Conservation (phyloP, 2,888 invertebrate species). For the Aphidius colemani region DNA sequence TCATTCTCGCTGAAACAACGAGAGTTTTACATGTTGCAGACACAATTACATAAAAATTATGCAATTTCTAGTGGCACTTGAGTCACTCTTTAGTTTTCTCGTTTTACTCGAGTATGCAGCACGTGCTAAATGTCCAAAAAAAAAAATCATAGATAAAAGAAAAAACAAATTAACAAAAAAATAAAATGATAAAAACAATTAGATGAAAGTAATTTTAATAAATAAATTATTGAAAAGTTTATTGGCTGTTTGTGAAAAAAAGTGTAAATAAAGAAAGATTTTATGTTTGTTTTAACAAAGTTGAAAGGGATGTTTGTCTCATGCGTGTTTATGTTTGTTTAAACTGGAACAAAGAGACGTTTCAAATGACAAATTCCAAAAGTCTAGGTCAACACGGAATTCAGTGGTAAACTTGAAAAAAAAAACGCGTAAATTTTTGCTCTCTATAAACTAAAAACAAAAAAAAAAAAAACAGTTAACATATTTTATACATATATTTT, state of each 20-base stretch:
- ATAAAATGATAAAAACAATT: too few relatives aligned
- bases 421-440: too few relatives aligned
- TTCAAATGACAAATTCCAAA: conserved; percentile 52
- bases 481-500: too few relatives aligned
- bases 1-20: neutral
- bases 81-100: conserved; percentile 11
- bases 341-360: conserved; percentile 50
- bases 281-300: neutral
- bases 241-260: too few relatives aligned
- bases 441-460: too few relatives aligned
- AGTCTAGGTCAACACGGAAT: too few relatives aligned
- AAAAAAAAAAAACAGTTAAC: too few relatives aligned
- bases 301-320: conserved; percentile 12
- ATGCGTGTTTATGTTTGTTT: conserved; percentile 44
- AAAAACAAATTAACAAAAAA: neutral
- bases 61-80: conserved; percentile 3
- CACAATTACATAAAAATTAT: conserved; percentile 12
- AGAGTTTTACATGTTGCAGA: neutral
- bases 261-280: too few relatives aligned
- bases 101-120: neutral
- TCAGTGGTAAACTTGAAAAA: too few relatives aligned
- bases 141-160: neutral
- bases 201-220: too few relatives aligned
- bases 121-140: conserved; percentile 12
- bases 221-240: too few relatives aligned